These are phyloP conservation scores for Parochlus steinenii DNA, from an alignment of 2,888 invertebrate species.

Conservation along the genomic window DNA sequence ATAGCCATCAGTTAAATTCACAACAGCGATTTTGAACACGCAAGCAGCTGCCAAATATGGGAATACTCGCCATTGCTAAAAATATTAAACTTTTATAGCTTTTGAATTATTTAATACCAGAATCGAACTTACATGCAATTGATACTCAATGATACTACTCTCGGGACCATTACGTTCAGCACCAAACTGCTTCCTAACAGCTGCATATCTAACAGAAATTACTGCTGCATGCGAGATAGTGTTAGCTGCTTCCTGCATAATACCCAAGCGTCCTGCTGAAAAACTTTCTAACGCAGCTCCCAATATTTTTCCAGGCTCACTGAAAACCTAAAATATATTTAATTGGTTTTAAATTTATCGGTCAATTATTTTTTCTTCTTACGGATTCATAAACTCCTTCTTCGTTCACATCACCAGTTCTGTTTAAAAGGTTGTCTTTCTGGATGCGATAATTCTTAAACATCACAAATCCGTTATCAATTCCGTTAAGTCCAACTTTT, in stretches of 20 bases:
- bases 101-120: conserved; percentile 3
- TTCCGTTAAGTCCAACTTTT: conserved; percentile 78
- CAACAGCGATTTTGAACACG: conserved; percentile 43
- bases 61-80: too few relatives aligned
- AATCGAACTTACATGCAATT: conserved; percentile 41
- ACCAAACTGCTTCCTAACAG: conserved; percentile 61
- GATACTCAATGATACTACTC: conserved; percentile 64
- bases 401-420: conserved; percentile 75
- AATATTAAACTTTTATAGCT: background rate
- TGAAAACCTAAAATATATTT: too few relatives aligned
- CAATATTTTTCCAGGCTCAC: conserved; percentile 70
- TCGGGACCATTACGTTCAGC: conserved; percentile 43
- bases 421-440: conserved; percentile 65
- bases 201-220: conserved; percentile 66
- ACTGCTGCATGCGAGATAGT: conserved; percentile 44
- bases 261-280: conserved; percentile 67
- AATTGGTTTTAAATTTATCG: too few relatives aligned
- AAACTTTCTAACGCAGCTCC: conserved; percentile 74
- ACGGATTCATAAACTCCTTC: conserved; percentile 79
- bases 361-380: too few relatives aligned
- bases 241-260: conserved; percentile 35
- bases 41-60: conserved; percentile 51
- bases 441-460: conserved; percentile 81
- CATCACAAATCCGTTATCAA: conserved; percentile 87
- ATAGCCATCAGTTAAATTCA: conserved; percentile 46